These are phyloP conservation scores for Meriones unguiculatus DNA, from an alignment of 2,113 vertebrate genomes.

Conservation along the genomic window DNA sequence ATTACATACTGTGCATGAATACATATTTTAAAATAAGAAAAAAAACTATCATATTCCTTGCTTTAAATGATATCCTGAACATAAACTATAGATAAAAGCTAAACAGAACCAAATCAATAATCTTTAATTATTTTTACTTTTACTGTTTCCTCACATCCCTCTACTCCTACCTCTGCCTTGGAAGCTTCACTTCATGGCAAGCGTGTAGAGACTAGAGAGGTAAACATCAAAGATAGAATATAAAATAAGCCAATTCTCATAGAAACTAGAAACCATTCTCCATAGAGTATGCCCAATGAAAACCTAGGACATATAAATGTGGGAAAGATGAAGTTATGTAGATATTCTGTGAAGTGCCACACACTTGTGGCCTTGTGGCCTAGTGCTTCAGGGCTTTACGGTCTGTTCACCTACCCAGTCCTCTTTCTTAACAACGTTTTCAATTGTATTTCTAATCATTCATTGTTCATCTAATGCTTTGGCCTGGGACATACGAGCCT, in stretches of 20 bases:
- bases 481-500: not conserved
- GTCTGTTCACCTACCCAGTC: not conserved
- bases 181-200: not conserved
- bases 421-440: not conserved
- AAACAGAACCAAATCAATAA: not conserved
- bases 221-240: not conserved
- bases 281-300: not conserved
- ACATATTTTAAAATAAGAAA: not conserved
- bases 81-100: not conserved
- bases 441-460: not conserved
- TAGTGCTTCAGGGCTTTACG: not conserved
- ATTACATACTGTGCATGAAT: not conserved
- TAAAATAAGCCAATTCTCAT: not conserved
- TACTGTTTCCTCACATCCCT: too few relatives aligned
- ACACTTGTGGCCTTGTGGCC: too few relatives aligned
- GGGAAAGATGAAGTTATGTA: not conserved
- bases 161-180: not conserved
- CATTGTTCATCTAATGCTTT: not conserved
- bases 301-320: not conserved
- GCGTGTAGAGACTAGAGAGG: not conserved
- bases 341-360: not conserved
- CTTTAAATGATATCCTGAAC: not conserved
- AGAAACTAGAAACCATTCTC: not conserved
- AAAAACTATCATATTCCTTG: not conserved
- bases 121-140: not conserved